phyloP scores from a whole-genome alignment of 2,797 vertebrate genomes.

The Smutsia temminckii region DNA sequence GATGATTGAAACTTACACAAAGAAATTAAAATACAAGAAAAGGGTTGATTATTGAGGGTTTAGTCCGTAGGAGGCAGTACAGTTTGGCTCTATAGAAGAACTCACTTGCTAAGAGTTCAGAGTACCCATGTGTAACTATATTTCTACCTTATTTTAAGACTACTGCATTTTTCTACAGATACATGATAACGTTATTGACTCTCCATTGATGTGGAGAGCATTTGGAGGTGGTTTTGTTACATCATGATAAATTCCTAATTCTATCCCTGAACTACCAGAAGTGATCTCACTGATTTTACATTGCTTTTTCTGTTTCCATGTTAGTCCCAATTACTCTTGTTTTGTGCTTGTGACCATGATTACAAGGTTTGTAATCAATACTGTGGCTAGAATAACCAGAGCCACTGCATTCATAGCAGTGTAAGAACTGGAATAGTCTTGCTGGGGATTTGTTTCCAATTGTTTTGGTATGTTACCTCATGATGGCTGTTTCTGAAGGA shows the following conservation, averaged over 20 bases:
- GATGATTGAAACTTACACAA: background rate
- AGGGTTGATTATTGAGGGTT: background rate
- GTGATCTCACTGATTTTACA: background rate
- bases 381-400: background rate
- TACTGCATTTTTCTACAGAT: constrained; percentile 11
- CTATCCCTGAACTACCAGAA: background rate
- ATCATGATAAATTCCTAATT: background rate
- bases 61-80: background rate
- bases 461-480: constrained; percentile 3
- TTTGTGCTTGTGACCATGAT: background rate
- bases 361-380: background rate
- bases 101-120: background rate
- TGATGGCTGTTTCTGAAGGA: background rate
- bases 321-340: background rate
- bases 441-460: background rate
- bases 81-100: background rate
- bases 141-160: constrained; percentile 21
- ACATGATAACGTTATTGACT: background rate
- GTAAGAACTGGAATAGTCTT: background rate
- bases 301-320: background rate
- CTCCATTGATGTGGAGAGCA: background rate
- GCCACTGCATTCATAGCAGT: background rate
- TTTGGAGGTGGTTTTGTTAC: background rate
- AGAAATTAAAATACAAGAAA: background rate
- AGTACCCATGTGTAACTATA: background rate